Evolutionary conservation across 2,113 vertebrate species (phyloP).

Genomic region (western clawed frog (Xenopus tropicalis)): UCB_Xtro_10.0 CM004447.2:113051501-113052000

Average conservation of each 20-base stretch:
- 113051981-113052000: constrained; percentile 31
- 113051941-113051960: constrained; percentile 22
- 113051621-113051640: too few relatives aligned
- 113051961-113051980: constrained; percentile 32
- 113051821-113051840: constrained; percentile 37
- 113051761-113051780: too few relatives aligned
- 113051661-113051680: too few relatives aligned
- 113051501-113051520: constrained; percentile 35
- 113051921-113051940: constrained; percentile 32
- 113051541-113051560: constrained; percentile 33
- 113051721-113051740: too few relatives aligned
- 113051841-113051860: neutral
- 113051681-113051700: too few relatives aligned
- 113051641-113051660: constrained; percentile 11
- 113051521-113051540: constrained; percentile 44
- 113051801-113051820: constrained; percentile 40
- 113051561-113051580: constrained; percentile 38
- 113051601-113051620: too few relatives aligned
- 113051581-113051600: constrained; percentile 22
- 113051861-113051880: neutral
- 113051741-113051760: too few relatives aligned
- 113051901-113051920: constrained; percentile 10
- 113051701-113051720: too few relatives aligned
- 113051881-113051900: neutral
- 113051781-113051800: too few relatives aligned